phyloP scores from a whole-genome alignment of 2,113 vertebrate species.

The Acanthisitta chloris region DNA sequence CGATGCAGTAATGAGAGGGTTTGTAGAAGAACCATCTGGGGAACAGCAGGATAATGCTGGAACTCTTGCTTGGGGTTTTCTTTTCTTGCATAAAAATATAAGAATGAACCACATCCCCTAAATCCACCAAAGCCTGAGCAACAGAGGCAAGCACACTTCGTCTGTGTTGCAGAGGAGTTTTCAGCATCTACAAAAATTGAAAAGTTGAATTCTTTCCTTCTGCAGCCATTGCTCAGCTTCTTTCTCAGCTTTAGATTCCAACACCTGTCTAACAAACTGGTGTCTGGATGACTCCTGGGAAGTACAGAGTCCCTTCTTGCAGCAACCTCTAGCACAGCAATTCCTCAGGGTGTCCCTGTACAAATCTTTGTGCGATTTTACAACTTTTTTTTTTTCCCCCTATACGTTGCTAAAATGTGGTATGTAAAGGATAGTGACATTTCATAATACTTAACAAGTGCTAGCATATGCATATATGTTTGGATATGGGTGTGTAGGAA shows the following conservation, averaged over 20 bases:
- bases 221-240: neutral
- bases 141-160: neutral
- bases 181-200: neutral
- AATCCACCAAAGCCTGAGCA: neutral
- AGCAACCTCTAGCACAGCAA: neutral
- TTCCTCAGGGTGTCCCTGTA: neutral
- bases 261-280: neutral
- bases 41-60: neutral
- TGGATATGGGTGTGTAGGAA: neutral
- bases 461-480: rapidly evolving
- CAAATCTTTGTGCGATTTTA: neutral
- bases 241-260: neutral
- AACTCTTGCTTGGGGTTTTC: neutral
- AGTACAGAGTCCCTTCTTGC: neutral
- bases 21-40: neutral
- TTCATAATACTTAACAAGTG: neutral
- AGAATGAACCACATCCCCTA: neutral
- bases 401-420: neutral
- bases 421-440: neutral
- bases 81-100: neutral
- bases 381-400: neutral
- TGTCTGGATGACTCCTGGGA: neutral
- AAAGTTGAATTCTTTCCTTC: neutral
- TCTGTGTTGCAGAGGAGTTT: neutral
- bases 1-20: neutral